Base-by-base conservation (phyloP, 2,797 vertebrate species). In the Balearica regulorum region DNA sequence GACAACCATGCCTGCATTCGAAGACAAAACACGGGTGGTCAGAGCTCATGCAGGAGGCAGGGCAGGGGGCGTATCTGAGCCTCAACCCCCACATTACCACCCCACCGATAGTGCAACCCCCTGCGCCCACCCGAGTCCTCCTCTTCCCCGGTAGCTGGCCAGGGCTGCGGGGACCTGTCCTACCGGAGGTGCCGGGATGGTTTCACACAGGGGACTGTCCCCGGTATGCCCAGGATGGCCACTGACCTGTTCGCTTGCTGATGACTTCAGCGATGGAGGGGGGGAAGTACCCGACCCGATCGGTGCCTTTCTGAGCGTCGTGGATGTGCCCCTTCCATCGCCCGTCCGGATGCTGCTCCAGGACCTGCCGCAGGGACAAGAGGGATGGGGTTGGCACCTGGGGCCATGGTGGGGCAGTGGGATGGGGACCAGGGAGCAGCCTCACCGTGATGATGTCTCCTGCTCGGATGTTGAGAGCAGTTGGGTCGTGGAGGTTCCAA, bases 281-380 rank as follows among this genome's bases (percentile, higher is more conserved):
- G 16, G 99, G 99, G 88, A 99, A 99, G 97, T 99, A 99, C 79
- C 99, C 99, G 0, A 99, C 99, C 0, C 99, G 98, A 97, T 99
- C 99, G 0, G 98, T 99, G 91, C 99, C 99, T 49, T 98, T 98
- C 97, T 99, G 99, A 91, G 95, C 94, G 33, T 99, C 99, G 0
- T 99, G 99, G 96, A 99, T 99, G 94, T 99, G 99, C 7, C 99
- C 99, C 96, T 99, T 99, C 99, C 99, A 99, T 39, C 99, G 99
- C 33, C 99, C 99, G 0, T 99, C 99, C 0, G 98, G 77, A 41
- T 99, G 99, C 97, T 99, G 99, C 97, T 99, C 99, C 89, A 99
- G 94, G 62, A 99, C 99, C 99, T 99, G 97, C 19, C 31, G 0
- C 0, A 2, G 73, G 60, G 54, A 51, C 1, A 1, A 55, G 48